A percentile compares a stretch with the other conserved stretches of the same genome.
phyloP scores from a whole-genome alignment of 2,888 invertebrate species.

The Eudemis profundana region DNA sequence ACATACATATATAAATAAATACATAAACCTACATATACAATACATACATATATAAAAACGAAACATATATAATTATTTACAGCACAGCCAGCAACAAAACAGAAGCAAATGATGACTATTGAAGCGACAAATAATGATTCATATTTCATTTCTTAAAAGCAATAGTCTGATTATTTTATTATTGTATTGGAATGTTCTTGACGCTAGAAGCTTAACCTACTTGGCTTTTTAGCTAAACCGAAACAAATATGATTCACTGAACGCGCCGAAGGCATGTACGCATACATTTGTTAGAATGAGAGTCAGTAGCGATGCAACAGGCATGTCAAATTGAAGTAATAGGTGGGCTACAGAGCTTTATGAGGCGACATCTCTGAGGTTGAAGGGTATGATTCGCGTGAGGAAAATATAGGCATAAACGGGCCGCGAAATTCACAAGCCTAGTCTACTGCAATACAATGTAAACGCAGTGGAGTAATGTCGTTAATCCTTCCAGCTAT shows the following conservation, averaged over 20 bases:
- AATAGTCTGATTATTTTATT: not conserved
- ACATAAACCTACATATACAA: too few relatives aligned
- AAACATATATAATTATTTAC: too few relatives aligned
- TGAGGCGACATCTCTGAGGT: too few relatives aligned
- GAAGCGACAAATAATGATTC: not conserved
- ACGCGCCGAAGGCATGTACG: not conserved
- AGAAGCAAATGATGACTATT: too few relatives aligned
- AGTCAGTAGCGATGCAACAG: not conserved
- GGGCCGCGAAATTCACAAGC: not conserved
- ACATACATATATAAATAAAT: too few relatives aligned
- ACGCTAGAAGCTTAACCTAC: not conserved
- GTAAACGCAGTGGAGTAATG: not conserved
- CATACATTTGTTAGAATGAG: not conserved
- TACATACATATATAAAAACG: too few relatives aligned
- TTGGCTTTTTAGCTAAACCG: not conserved
- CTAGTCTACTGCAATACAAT: not conserved
- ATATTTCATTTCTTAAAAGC: not conserved
- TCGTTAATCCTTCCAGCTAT: conserved; percentile 49
- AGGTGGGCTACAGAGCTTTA: too few relatives aligned
- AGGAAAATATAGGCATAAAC: too few relatives aligned
- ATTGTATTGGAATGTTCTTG: not conserved
- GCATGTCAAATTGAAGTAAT: too few relatives aligned
- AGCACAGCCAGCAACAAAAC: too few relatives aligned
- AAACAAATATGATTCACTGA: not conserved
- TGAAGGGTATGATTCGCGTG: too few relatives aligned